A percentile compares a stretch with the other conserved stretches of the same genome.
These are phyloP conservation scores for Xanthorhoe spadicearia DNA, from an alignment of 2,888 invertebrate species.

Conservation along the genomic window DNA sequence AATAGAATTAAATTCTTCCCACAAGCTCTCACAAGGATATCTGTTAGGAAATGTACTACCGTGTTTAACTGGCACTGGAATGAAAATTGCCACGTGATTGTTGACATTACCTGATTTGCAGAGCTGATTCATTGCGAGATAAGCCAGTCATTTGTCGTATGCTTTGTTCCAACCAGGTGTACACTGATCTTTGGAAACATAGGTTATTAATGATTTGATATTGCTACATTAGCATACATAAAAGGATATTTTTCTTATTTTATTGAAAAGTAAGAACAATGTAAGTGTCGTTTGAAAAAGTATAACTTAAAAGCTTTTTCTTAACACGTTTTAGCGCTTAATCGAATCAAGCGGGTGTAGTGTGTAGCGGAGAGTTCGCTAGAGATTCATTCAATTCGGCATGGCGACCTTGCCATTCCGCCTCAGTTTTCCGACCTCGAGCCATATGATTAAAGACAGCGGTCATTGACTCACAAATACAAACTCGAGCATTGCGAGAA, in stretches of 20 bases:
- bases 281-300: no score
- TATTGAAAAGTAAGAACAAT: no score
- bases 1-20: not conserved
- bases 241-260: no score
- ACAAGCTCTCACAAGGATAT: not conserved
- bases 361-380: slow-evolving; percentile 10
- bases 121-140: slow-evolving; percentile 21
- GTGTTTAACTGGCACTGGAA: not conserved
- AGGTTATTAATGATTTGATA: not conserved
- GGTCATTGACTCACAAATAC: slow-evolving; percentile 73
- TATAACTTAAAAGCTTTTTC: not conserved
- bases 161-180: slow-evolving; percentile 12
- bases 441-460: slow-evolving; percentile 69
- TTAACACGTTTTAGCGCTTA: slow-evolving; percentile 1
- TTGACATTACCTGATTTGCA: slow-evolving; percentile 16
- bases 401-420: slow-evolving; percentile 69
- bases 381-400: slow-evolving; percentile 33
- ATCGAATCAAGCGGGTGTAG: slow-evolving; percentile 10
- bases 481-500: slow-evolving; percentile 60
- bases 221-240: not conserved
- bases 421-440: slow-evolving; percentile 71
- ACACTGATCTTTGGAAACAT: slow-evolving; percentile 4
- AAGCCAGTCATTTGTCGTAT: slow-evolving; percentile 7
- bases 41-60: not conserved
- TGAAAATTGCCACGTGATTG: slow-evolving; percentile 5